Conservation (phyloP, 2,113 vertebrate species). For the Nerophis ophidion region DNA sequence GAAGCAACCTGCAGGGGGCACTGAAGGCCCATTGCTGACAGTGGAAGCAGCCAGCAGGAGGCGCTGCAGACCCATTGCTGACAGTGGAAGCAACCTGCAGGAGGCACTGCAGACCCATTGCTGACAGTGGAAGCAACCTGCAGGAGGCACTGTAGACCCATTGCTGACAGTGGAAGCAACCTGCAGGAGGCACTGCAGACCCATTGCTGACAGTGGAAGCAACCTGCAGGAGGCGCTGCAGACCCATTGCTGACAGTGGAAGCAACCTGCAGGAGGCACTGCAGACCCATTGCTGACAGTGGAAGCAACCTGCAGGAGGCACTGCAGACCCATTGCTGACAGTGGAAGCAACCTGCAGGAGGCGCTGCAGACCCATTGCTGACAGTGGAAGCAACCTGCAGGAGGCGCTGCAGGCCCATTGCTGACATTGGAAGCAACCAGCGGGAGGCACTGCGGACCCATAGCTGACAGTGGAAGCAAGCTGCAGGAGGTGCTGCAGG, state of each 20-base stretch:
- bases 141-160: conserved; percentile 38
- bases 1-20: conserved; percentile 31
- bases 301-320: conserved; percentile 29
- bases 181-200: conserved; percentile 37
- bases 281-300: conserved; percentile 8
- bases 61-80: conserved; percentile 27
- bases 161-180: conserved; percentile 12
- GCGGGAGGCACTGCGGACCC: conserved; percentile 37
- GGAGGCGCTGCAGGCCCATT: conserved; percentile 37
- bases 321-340: conserved; percentile 26
- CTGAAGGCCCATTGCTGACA: conserved; percentile 19
- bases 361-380: conserved; percentile 29
- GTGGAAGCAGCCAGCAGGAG: conserved; percentile 25
- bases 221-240: conserved; percentile 38
- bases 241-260: conserved; percentile 12
- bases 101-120: conserved; percentile 34
- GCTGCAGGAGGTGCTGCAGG: conserved; percentile 37
- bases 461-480: conserved; percentile 3
- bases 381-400: conserved; percentile 9
- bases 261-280: conserved; percentile 37
- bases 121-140: conserved; percentile 4
- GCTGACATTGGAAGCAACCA: conserved; percentile 13
- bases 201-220: background rate
- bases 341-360: conserved; percentile 28
- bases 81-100: conserved; percentile 25